Evolutionary conservation across 2,113 vertebrate genomes (phyloP).

Genomic region (Paramisgurnus dabryanus): DNA sequence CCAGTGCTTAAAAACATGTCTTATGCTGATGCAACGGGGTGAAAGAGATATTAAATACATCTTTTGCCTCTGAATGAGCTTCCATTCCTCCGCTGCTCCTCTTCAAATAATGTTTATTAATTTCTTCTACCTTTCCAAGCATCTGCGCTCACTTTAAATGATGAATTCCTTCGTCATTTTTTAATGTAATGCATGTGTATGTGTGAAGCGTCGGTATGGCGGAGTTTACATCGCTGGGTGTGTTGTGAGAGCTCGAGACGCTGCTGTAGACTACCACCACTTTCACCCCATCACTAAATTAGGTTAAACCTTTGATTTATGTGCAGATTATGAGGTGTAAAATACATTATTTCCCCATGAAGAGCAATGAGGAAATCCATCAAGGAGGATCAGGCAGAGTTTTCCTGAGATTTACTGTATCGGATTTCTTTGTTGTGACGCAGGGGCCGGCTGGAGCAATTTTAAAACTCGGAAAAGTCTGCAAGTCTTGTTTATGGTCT

Average conservation of each 20-base stretch:
- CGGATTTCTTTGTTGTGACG: conserved; percentile 33
- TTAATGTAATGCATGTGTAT: conserved; percentile 52
- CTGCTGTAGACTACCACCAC: conserved; percentile 32
- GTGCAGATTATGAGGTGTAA: conserved; percentile 67
- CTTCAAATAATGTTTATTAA: conserved; percentile 44
- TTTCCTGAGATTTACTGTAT: conserved; percentile 52
- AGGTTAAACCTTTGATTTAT: conserved; percentile 69
- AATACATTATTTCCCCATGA: conserved; percentile 67
- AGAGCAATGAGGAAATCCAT: conserved; percentile 63
- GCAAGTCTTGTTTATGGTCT: background rate
- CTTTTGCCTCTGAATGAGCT: conserved; percentile 51
- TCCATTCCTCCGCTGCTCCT: conserved; percentile 18
- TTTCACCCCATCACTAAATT: conserved; percentile 62
- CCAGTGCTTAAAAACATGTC: conserved; percentile 50
- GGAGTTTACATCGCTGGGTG: conserved; percentile 34
- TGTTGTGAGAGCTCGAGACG: conserved; percentile 56
- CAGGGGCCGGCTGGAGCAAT: background rate
- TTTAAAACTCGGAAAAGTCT: background rate
- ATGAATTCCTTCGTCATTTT: conserved; percentile 52
- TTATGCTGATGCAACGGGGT: conserved; percentile 66
- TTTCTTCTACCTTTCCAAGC: conserved; percentile 29
- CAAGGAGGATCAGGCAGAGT: conserved; percentile 58
- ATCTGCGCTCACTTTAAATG: conserved; percentile 37
- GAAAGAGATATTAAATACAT: conserved; percentile 66
- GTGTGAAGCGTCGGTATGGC: conserved; percentile 52